Percentiles rank a stretch among this genome's conserved stretches.
phyloP scores from a whole-genome alignment of 2,888 invertebrate species.

The Drosophila falleni region DNA sequence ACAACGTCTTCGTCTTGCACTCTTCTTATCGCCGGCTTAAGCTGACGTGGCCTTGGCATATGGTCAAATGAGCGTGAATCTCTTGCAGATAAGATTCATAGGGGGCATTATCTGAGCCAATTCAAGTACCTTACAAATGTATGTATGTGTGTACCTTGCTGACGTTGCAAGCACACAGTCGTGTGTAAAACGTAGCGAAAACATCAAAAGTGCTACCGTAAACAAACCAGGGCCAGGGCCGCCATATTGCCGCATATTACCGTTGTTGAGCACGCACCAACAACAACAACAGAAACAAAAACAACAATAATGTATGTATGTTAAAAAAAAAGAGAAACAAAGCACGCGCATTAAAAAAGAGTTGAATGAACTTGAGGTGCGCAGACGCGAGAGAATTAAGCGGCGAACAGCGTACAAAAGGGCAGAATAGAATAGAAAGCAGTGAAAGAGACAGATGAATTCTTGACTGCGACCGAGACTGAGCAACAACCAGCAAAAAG shows the following conservation, averaged over 20 bases:
- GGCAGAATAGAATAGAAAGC: constrained; percentile 53
- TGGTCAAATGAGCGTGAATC: constrained; percentile 31
- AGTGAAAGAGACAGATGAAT: constrained; percentile 27
- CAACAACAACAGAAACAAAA: constrained; percentile 30
- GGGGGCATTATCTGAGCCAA: constrained; percentile 16
- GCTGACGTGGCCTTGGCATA: constrained; percentile 73
- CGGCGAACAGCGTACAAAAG: constrained; percentile 44
- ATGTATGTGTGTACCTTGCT: constrained; percentile 28
- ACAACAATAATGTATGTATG: constrained; percentile 10
- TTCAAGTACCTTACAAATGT: constrained; percentile 2
- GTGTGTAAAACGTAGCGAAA: constrained; percentile 29
- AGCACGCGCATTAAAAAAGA: constrained; percentile 49
- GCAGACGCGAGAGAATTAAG: constrained; percentile 61
- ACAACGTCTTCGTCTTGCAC: constrained; percentile 56
- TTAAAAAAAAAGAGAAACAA: constrained; percentile 29
- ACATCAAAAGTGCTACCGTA: constrained; percentile 46
- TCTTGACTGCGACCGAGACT: constrained; percentile 13
- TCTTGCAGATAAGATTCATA: constrained; percentile 54
- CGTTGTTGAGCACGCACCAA: constrained; percentile 45
- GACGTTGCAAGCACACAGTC: constrained; percentile 46
- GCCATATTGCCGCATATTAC: constrained; percentile 62
- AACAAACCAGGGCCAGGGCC: constrained; percentile 48
- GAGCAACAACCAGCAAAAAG: constrained; percentile 46
- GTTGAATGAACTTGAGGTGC: constrained; percentile 74
- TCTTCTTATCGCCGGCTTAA: constrained; percentile 68